A percentile compares a stretch with the other conserved stretches of the same genome.
phyloP scores from a whole-genome alignment of 2,888 invertebrate species.

The Poecilobothrus nobilitatus region DNA sequence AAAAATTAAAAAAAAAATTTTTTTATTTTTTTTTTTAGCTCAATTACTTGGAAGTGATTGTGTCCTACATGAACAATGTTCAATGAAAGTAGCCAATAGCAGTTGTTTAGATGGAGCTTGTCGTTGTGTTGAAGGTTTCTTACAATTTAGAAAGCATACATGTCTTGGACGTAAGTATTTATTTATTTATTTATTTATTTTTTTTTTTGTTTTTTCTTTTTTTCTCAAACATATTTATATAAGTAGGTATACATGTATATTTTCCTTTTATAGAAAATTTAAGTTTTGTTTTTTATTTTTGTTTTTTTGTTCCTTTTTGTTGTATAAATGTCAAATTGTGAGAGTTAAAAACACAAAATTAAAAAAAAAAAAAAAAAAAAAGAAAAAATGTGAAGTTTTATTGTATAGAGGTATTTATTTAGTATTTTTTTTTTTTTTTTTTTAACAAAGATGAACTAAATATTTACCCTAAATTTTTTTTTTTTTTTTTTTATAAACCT shows the following conservation, averaged over 20 bases:
- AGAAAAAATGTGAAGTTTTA: too few relatives aligned
- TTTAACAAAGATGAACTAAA: background rate
- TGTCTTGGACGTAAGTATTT: slow-evolving; percentile 78
- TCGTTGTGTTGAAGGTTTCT: slow-evolving; percentile 72
- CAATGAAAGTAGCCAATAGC: slow-evolving; percentile 80
- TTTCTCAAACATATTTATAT: background rate
- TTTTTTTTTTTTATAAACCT: background rate
- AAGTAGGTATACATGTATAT: background rate
- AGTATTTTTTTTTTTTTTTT: background rate
- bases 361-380: too few relatives aligned
- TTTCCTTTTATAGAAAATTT: background rate
- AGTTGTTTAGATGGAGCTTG: slow-evolving; percentile 76
- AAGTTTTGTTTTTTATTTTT: background rate
- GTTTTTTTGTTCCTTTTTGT: too few relatives aligned
- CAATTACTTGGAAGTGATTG: slow-evolving; percentile 78
- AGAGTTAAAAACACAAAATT: too few relatives aligned
- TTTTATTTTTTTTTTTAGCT: slow-evolving; percentile 51
- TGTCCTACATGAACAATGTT: slow-evolving; percentile 73
- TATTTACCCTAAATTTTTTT: too few relatives aligned
- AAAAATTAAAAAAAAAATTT: too few relatives aligned
- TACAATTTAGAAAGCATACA: slow-evolving; percentile 82
- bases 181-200: too few relatives aligned
- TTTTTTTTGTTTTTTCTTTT: background rate
- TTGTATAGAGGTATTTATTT: background rate
- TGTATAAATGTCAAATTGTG: too few relatives aligned